phyloP scores from a whole-genome alignment of 2,113 vertebrate species.

The Toxotes jaculatrix region DNA sequence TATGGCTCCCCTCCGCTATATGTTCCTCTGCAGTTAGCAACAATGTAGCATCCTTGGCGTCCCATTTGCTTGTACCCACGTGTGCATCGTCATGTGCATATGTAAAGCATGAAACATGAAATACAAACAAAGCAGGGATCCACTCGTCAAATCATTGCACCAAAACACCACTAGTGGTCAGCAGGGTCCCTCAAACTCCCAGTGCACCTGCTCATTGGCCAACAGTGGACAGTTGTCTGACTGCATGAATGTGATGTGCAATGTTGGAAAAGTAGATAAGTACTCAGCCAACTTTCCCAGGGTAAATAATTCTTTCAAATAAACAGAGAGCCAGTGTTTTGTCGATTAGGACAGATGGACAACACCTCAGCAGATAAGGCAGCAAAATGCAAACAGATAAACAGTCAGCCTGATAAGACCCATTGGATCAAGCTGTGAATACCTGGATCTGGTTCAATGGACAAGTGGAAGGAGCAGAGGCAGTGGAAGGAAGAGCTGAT shows the following conservation, averaged over 20 bases:
- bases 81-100: not conserved
- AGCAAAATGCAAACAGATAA: constrained; percentile 54
- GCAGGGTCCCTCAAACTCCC: not conserved
- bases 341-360: constrained; percentile 50
- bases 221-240: not conserved
- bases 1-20: not conserved
- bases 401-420: constrained; percentile 50
- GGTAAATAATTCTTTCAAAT: constrained; percentile 37
- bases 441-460: constrained; percentile 25
- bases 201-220: not conserved
- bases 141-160: not conserved
- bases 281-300: constrained; percentile 24
- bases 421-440: constrained; percentile 47
- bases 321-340: constrained; percentile 38
- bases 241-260: constrained; percentile 18
- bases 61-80: not conserved
- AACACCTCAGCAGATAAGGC: constrained; percentile 55
- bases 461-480: constrained; percentile 20
- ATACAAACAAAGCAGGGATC: not conserved
- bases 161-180: not conserved
- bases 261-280: constrained; percentile 23
- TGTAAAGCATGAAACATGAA: not conserved
- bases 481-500: constrained; percentile 27
- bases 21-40: not conserved
- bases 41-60: not conserved